A percentile compares a stretch with the other conserved stretches of the same genome.
Conservation (phyloP, 1,140 invertebrate species). For the Lithobius niger region DNA sequence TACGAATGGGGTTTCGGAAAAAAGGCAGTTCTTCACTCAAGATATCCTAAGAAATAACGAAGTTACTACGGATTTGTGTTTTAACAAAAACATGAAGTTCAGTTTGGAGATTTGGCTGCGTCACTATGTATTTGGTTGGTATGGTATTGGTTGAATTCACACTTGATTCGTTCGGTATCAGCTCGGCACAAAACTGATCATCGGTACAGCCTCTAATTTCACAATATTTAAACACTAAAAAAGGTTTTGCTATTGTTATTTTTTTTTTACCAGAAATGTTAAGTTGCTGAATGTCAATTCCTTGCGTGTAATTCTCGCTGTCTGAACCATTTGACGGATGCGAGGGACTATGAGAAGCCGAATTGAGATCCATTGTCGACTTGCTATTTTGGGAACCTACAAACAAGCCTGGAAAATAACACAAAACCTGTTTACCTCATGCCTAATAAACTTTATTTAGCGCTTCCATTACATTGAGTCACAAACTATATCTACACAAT, state of each 20-base stretch:
- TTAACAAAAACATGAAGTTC: not conserved
- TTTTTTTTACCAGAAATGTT: constrained; percentile 7
- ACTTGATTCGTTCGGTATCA: not conserved
- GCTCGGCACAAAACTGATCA: not conserved
- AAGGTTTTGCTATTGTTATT: too few relatives aligned
- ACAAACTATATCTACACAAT: too few relatives aligned
- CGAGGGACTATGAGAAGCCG: constrained; percentile 4
- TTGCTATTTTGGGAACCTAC: constrained; percentile 11
- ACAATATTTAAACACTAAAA: too few relatives aligned
- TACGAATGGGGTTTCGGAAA: too few relatives aligned
- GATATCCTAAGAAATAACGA: too few relatives aligned
- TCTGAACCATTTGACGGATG: constrained; percentile 40
- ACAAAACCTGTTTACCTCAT: too few relatives aligned
- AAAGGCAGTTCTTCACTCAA: too few relatives aligned
- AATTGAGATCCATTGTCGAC: constrained; percentile 16
- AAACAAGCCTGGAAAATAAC: too few relatives aligned
- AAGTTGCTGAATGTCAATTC: constrained; percentile 51
- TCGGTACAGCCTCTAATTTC: not conserved
- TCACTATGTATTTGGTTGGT: not conserved
- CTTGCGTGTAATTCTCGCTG: constrained; percentile 49
- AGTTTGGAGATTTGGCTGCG: not conserved
- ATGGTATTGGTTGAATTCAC: not conserved
- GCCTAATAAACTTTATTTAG: too few relatives aligned
- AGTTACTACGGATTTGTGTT: too few relatives aligned
- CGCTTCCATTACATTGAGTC: too few relatives aligned